phyloP scores from a whole-genome alignment of 2,797 vertebrate species.

The Chloroceryle amazona region DNA sequence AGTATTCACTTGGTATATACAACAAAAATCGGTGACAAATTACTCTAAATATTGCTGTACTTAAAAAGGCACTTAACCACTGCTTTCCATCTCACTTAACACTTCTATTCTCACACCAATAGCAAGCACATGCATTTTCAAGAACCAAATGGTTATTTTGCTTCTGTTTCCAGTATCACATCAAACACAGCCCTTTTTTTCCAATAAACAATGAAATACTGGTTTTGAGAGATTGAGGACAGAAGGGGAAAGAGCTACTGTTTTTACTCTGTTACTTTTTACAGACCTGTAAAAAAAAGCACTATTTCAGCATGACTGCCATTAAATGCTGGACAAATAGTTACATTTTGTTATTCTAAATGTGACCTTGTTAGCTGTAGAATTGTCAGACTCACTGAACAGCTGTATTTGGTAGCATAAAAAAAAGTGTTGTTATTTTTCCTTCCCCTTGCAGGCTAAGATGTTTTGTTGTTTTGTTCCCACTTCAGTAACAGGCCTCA shows the following conservation, averaged over 20 bases:
- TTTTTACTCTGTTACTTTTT: background rate
- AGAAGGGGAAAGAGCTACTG: background rate
- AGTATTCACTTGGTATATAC: background rate
- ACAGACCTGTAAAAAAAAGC: background rate
- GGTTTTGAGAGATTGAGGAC: background rate
- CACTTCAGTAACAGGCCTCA: constrained; percentile 61
- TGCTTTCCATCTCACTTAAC: background rate
- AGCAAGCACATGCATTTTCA: background rate
- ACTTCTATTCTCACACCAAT: background rate
- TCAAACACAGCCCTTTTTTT: background rate
- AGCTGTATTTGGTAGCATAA: background rate
- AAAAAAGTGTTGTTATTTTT: background rate
- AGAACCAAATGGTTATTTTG: background rate
- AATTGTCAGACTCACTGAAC: background rate
- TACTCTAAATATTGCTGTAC: background rate
- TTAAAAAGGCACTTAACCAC: background rate
- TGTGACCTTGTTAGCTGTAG: background rate
- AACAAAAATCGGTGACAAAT: background rate
- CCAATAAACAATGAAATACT: background rate
- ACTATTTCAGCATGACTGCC: background rate
- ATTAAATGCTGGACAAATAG: background rate
- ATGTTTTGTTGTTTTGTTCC: constrained; percentile 68
- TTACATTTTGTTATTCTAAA: background rate
- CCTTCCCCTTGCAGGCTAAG: background rate
- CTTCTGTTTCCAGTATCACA: background rate